Conservation (phyloP, 2,113 vertebrate genomes). For the Anolis carolinensis region DNA sequence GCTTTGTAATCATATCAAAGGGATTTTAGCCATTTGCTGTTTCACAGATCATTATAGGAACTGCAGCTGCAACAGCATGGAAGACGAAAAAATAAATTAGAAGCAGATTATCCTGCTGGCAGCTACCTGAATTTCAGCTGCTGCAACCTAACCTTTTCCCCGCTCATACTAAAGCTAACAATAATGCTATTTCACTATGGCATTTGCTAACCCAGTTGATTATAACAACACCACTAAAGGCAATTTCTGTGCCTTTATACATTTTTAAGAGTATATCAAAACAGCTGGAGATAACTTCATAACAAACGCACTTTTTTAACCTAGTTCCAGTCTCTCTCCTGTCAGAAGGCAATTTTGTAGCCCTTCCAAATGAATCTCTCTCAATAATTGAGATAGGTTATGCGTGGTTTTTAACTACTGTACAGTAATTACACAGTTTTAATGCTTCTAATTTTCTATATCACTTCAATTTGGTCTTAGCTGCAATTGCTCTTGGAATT, state of each 20-base stretch:
- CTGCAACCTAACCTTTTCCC: not conserved
- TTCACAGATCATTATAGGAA: not conserved
- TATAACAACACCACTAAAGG: not conserved
- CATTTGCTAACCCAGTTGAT: not conserved
- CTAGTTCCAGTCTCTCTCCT: not conserved
- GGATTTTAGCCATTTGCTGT: slow-evolving; percentile 1
- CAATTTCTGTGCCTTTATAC: not conserved
- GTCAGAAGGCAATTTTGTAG: not conserved
- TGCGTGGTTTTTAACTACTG: too few relatives aligned
- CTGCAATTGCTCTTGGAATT: too few relatives aligned
- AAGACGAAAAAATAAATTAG: not conserved
- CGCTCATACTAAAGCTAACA: not conserved
- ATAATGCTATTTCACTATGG: slow-evolving; percentile 9
- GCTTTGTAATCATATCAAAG: not conserved
- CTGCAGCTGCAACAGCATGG: not conserved
- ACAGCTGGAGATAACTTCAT: slow-evolving; percentile 7
- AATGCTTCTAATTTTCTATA: not conserved
- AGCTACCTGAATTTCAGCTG: not conserved
- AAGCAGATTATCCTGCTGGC: slow-evolving; percentile 11
- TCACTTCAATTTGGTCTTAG: too few relatives aligned
- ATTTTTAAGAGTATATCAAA: not conserved
- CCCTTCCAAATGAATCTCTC: not conserved
- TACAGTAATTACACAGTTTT: too few relatives aligned
- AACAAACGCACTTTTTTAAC: slow-evolving; percentile 19
- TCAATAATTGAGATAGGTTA: not conserved